phyloP scores from a whole-genome alignment of 2,888 invertebrate species.

The Adela reaumurella region DNA sequence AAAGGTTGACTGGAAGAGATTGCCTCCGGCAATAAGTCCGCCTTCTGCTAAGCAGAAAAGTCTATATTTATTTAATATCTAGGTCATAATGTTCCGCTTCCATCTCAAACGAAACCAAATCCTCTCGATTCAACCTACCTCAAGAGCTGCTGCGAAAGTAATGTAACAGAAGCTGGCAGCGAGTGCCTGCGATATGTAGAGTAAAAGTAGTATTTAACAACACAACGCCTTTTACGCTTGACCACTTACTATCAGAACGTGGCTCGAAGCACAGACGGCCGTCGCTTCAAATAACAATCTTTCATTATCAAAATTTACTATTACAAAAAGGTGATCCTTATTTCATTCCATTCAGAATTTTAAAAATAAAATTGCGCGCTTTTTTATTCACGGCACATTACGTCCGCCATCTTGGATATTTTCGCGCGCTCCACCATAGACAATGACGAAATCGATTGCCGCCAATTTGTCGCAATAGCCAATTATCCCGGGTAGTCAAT shows the following conservation, averaged over 20 bases:
- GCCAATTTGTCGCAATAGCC: conserved; percentile 14
- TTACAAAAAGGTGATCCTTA: no score
- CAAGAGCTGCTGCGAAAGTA: background rate
- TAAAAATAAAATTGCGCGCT: no score
- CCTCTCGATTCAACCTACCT: no score
- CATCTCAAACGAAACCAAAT: no score
- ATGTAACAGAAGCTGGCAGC: conserved; percentile 6
- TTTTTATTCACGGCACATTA: no score
- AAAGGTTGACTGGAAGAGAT: no score
- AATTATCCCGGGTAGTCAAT: conserved; percentile 33
- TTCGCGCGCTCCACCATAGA: conserved; percentile 15
- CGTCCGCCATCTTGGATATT: conserved; percentile 9
- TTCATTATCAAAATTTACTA: no score
- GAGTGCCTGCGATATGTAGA: conserved; percentile 38
- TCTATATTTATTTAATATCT: no score
- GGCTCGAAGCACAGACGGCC: conserved; percentile 21
- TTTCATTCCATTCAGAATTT: no score
- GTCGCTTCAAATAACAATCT: conserved; percentile 1
- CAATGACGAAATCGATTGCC: conserved; percentile 3
- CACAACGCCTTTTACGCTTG: conserved; percentile 35
- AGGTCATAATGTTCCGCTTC: no score
- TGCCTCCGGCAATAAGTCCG: no score
- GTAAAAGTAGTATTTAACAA: conserved; percentile 49
- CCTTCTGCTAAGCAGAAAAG: no score
- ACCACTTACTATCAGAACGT: conserved; percentile 40